Evolutionary conservation across 2,113 vertebrate genomes (phyloP), one percentile per base, ranked within the genome.

Genomic region (Okapia johnstoni): DNA sequence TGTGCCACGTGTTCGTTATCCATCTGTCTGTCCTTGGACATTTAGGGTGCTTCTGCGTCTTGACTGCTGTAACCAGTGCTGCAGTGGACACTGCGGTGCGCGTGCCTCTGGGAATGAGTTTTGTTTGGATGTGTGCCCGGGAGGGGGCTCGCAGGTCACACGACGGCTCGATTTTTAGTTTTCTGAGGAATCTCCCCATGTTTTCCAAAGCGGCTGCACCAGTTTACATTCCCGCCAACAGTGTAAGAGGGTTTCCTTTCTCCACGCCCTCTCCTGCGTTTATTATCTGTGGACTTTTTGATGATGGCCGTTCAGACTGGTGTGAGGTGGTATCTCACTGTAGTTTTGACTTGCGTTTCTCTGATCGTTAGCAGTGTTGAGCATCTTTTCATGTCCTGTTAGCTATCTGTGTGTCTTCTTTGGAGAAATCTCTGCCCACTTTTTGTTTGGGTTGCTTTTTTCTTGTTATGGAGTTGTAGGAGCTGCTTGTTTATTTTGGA

Each of bases 1-100:
- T 4, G 21, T 14, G 0, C 23, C 40, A 3, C 19, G 2, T 0
- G 12, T 4, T 26, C 36, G 7, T 26, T 2, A 14, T 15, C 70
- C 40, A 2, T 2, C 14, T 13, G 2, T 7, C 13, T 8, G 40
- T 28, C 23, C 1, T 3, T 2, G 25, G 25, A 26, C 73, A 5
- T 15, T 21, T 15, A 2, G 40, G 23, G 4, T 4, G 40, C 73
- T 77, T 28, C 25, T 26, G 3, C 2, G 13, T 28, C 73, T 8
- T 15, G 25, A 0, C 40, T 46, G 23, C 5, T 28, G 73, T 17
- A 1, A 9, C 14, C 15, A 5, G 43, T 16, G 43, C 43, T 28
- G 73, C 73, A 3, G 13, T 16, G 43, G 14, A 48, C 43, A 1
- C 7, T 13, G 70, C 3, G 43, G 13, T 46, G 25, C 3, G 2